phyloP scores from a whole-genome alignment of 2,888 invertebrate species.

The Lithophane leautieri region DNA sequence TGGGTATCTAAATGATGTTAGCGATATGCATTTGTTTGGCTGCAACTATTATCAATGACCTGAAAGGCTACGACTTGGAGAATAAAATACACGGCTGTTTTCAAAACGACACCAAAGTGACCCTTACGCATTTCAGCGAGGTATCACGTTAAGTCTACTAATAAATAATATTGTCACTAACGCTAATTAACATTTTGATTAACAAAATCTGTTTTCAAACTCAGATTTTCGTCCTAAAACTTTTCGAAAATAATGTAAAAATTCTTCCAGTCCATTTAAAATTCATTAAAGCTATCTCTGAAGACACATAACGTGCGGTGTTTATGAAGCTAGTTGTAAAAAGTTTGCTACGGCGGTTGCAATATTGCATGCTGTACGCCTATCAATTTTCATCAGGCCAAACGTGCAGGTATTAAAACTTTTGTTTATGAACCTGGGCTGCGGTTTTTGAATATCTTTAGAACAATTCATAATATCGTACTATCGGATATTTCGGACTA shows the following conservation, averaged over 20 bases:
- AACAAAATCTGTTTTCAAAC: background rate
- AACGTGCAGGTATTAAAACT: conserved; percentile 44
- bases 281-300: conserved; percentile 35
- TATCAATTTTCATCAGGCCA: conserved; percentile 61
- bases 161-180: background rate
- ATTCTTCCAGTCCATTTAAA: conserved; percentile 19
- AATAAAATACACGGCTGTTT: background rate
- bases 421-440: conserved; percentile 42
- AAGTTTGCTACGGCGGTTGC: conserved; percentile 53
- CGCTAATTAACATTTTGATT: background rate
- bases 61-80: background rate
- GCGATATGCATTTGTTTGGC: background rate
- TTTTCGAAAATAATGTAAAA: conserved; percentile 8
- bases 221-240: conserved; percentile 3
- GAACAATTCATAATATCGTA: conserved; percentile 3
- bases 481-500: background rate
- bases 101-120: background rate
- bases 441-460: conserved; percentile 46
- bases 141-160: background rate
- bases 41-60: too few relatives aligned
- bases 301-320: conserved; percentile 44
- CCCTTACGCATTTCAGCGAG: background rate
- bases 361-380: conserved; percentile 53
- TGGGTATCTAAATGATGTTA: too few relatives aligned
- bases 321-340: conserved; percentile 47